phyloP scores from a whole-genome alignment of 2,888 invertebrate species.

The Sesamia inferens region DNA sequence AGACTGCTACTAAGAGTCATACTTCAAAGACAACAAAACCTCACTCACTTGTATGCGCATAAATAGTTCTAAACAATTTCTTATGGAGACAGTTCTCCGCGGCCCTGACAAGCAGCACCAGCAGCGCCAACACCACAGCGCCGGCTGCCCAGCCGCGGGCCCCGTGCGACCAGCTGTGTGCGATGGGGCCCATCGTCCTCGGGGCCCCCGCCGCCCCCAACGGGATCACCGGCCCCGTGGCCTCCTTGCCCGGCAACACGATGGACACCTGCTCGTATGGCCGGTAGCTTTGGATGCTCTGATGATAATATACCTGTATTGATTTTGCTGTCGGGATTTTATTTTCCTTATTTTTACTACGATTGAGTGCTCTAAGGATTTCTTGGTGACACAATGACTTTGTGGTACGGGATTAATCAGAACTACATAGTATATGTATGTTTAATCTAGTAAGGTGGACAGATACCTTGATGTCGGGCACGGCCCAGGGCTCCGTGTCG shows the following conservation, averaged over 20 bases:
- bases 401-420: neutral
- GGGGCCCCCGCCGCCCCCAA: conserved; percentile 13
- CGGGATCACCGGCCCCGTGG: neutral
- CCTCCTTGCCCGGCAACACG: conserved; percentile 31
- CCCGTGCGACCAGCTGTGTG: conserved; percentile 26
- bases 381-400: neutral
- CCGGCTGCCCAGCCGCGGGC: conserved; percentile 74
- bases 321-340: conserved; percentile 10
- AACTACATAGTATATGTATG: neutral
- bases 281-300: conserved; percentile 40
- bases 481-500: conserved; percentile 51
- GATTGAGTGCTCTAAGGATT: neutral
- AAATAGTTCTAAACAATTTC: conserved; percentile 63
- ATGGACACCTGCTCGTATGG: conserved; percentile 56
- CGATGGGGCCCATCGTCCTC: neutral
- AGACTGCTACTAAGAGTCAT: neutral
- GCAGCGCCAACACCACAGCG: conserved; percentile 72
- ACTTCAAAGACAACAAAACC: neutral
- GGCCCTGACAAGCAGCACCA: conserved; percentile 73
- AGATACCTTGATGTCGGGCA: conserved; percentile 44
- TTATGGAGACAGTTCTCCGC: conserved; percentile 75
- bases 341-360: conserved; percentile 6
- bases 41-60: conserved; percentile 65
- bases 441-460: neutral
- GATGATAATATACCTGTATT: conserved; percentile 30